Evolutionary conservation across 2,113 vertebrate species (phyloP).

Genomic region (Malurus cyaneus): DNA sequence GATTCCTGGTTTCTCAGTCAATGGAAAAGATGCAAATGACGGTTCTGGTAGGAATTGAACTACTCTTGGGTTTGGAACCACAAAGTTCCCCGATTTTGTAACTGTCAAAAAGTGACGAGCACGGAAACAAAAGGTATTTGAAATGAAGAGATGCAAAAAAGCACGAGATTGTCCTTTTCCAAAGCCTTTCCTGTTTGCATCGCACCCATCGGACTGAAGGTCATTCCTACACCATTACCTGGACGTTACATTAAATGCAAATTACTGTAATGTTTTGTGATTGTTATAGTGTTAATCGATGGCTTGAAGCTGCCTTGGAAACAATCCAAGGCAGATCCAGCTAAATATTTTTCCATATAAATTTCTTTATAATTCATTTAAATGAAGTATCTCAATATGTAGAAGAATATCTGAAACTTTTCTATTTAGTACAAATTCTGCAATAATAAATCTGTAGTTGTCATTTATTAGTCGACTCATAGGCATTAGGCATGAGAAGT

Average conservation of each 20-base stretch:
- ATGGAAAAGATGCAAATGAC: conserved; percentile 43
- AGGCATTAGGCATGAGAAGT: conserved; percentile 69
- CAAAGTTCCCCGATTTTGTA: conserved; percentile 9
- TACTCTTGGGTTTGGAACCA: neutral
- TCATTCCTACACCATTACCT: conserved; percentile 54
- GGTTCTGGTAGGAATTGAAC: neutral
- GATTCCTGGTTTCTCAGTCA: conserved; percentile 57
- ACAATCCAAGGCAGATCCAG: conserved; percentile 64
- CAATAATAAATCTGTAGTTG: conserved; percentile 75
- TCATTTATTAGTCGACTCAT: conserved; percentile 68
- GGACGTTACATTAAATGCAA: conserved; percentile 65
- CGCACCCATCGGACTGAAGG: neutral
- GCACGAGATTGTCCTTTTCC: conserved; percentile 75
- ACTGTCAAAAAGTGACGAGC: conserved; percentile 48
- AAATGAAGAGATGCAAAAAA: conserved; percentile 56
- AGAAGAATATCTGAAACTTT: conserved; percentile 74
- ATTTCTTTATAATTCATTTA: conserved; percentile 73
- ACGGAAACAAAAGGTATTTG: conserved; percentile 30
- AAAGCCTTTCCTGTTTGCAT: conserved; percentile 51
- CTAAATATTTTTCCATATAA: conserved; percentile 69
- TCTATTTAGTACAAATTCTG: conserved; percentile 75
- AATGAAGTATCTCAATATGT: conserved; percentile 70
- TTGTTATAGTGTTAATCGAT: conserved; percentile 76
- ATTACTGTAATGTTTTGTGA: conserved; percentile 74
- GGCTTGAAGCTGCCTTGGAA: conserved; percentile 68